Percentiles rank a stretch among this genome's conserved stretches.
Conservation (phyloP, 2,797 vertebrate genomes). For the Typhlichthys eigenmanni region DNA sequence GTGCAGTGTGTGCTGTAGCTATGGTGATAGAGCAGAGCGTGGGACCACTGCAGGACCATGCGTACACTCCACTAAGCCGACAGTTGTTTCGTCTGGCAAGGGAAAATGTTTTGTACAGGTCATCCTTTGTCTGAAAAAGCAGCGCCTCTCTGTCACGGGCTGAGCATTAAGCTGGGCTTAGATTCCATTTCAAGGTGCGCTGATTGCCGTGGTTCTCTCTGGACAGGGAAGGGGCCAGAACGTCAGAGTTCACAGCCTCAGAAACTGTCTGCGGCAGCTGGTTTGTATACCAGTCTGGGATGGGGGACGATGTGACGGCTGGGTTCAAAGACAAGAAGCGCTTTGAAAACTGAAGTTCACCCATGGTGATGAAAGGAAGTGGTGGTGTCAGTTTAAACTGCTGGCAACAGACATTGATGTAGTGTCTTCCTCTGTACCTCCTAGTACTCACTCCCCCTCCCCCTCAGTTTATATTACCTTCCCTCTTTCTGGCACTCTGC, state of each 20-base stretch:
- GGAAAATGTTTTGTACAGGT: slow-evolving; percentile 53
- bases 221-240: slow-evolving; percentile 26
- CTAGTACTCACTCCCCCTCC: slow-evolving; percentile 27
- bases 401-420: slow-evolving; percentile 37
- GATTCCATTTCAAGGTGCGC: slow-evolving; percentile 64
- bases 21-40: slow-evolving; percentile 29
- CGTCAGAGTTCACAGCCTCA: slow-evolving; percentile 6
- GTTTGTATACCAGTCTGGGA: not conserved
- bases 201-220: slow-evolving; percentile 60
- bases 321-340: slow-evolving; percentile 35
- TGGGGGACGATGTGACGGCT: too few relatives aligned
- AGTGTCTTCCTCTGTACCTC: slow-evolving; percentile 11
- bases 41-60: slow-evolving; percentile 36
- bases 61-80: slow-evolving; percentile 54
- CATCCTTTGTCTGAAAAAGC: slow-evolving; percentile 39
- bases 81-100: slow-evolving; percentile 59
- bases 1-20: slow-evolving; percentile 47
- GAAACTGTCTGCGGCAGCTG: slow-evolving; percentile 17
- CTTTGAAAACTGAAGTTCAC: slow-evolving; percentile 27
- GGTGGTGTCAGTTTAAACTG: slow-evolving; percentile 19
- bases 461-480: slow-evolving; percentile 34
- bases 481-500: slow-evolving; percentile 28
- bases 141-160: slow-evolving; percentile 52
- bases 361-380: slow-evolving; percentile 22
- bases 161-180: slow-evolving; percentile 57